phyloP scores from a whole-genome alignment of 2,888 invertebrate species.

The Meta bourneti region DNA sequence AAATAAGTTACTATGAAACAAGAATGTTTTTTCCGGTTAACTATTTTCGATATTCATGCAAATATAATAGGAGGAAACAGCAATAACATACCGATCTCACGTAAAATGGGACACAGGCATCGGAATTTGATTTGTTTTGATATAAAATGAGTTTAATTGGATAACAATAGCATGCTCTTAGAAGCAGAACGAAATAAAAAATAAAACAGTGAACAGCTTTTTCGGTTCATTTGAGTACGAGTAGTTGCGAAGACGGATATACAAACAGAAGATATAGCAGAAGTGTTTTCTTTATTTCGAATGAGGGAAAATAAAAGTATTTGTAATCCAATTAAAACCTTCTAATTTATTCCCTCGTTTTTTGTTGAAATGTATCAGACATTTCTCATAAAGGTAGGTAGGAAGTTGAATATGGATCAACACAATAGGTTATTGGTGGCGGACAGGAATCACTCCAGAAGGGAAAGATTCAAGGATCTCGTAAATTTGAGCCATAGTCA shows the following conservation, averaged over 20 bases:
- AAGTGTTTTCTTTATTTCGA: conserved; percentile 16
- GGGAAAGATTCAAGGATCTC: too few relatives aligned
- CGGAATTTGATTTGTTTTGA: background rate
- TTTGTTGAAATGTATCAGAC: too few relatives aligned
- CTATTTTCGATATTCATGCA: background rate
- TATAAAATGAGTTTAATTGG: conserved; percentile 46
- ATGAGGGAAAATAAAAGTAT: background rate
- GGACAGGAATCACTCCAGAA: too few relatives aligned
- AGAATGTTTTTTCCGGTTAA: conserved; percentile 17
- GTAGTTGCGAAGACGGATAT: conserved; percentile 52
- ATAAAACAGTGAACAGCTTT: conserved; percentile 27
- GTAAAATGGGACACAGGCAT: conserved; percentile 7
- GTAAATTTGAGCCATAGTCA: too few relatives aligned
- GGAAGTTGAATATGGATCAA: too few relatives aligned
- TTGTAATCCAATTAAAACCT: too few relatives aligned
- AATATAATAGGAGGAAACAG: background rate
- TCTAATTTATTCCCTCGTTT: too few relatives aligned
- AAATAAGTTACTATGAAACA: background rate
- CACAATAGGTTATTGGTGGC: too few relatives aligned
- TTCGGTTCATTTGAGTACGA: conserved; percentile 24
- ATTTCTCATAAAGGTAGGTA: too few relatives aligned
- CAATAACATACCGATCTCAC: conserved; percentile 7
- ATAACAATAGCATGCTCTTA: conserved; percentile 52
- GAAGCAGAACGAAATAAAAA: conserved; percentile 49
- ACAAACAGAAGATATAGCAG: conserved; percentile 63